Evolutionary conservation across 2,888 invertebrate species (phyloP).

Genomic region (Galerucella calmariensis): DNA sequence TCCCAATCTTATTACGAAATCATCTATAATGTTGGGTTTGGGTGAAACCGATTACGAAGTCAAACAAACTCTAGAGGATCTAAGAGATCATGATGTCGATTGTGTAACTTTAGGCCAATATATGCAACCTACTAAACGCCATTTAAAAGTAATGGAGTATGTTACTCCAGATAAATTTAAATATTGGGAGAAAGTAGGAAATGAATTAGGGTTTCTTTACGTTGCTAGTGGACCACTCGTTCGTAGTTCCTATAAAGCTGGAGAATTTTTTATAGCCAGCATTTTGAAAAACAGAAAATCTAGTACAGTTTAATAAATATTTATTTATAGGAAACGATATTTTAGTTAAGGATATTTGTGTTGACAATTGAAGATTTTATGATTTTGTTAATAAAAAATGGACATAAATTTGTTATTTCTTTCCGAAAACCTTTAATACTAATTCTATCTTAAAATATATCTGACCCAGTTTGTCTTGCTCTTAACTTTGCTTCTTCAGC

Average conservation of each 20-base stretch:
- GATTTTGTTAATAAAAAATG: not conserved
- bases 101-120: constrained; percentile 98
- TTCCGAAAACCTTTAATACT: not conserved
- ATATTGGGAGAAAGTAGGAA: constrained; percentile 85
- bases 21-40: constrained; percentile 97
- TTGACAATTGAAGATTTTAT: not conserved
- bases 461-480: constrained; percentile 83
- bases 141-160: constrained; percentile 92
- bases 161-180: constrained; percentile 94
- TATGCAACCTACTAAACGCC: constrained; percentile 98
- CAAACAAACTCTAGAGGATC: constrained; percentile 86
- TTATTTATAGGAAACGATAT: not conserved
- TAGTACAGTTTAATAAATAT: constrained; percentile 52
- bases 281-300: constrained; percentile 74
- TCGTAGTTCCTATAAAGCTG: constrained; percentile 97
- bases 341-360: constrained; percentile 4
- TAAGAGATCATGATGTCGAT: constrained; percentile 86
- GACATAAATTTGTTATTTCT: not conserved
- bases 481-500: constrained; percentile 76
- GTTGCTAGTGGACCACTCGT: constrained; percentile 98
- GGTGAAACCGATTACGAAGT: constrained; percentile 91
- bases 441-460: constrained; percentile 72
- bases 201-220: constrained; percentile 91
- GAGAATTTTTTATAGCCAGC: constrained; percentile 90
- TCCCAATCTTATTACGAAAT: constrained; percentile 91